Evolutionary conservation across 2,888 invertebrate genomes (phyloP), one percentile per base, ranked within the genome.

Genomic region (Chloroclysta siterata): DNA sequence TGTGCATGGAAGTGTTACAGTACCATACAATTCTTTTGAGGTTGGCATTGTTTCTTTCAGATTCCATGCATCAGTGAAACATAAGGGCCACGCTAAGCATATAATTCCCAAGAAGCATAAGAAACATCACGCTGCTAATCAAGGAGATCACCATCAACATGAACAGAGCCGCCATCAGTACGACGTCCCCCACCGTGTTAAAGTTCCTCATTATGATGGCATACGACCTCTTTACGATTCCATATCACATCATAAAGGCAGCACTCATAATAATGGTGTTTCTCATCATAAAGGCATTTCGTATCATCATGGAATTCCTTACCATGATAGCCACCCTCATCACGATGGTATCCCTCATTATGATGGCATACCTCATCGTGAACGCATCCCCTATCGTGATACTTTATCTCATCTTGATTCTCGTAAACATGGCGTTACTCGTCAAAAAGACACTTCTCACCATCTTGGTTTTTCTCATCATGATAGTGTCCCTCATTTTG

Each of bases 41-140:
- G 10, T 42, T 14, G 1, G 14, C 7, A 39, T 10, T 47, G 6
- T 46, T 60, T 70, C 60, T 77, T 76, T 13, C 75, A 81, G 81
- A 48, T 81, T 81, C 74, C 78, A 80, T 66, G 81, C 81, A 61
- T 73, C 71, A 48, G 81, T 81, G 57, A 80, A 77, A 66, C 79
- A 81, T 69, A 70, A 74, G 68, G 73, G 74, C 54, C 68, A 81
- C 69, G 59, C 77, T n/a, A 50, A 80, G 63, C 74, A 77, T 60
- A 68, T 71, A 14, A 39, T 61, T 15, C 67, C 55, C 50, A 65
- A 68, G 22, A 72, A 63, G 41, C 63, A 56, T 33, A 60, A 57
- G 15, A 65, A 65, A n/a, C 63, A 67, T 44, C 75, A 78, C 62
- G 70, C 75, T 36, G 36, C 55, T 28, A 57, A 65, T 15, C 53